phyloP scores from a whole-genome alignment of 2,888 invertebrate genomes.

The Linnaemya vulpina region DNA sequence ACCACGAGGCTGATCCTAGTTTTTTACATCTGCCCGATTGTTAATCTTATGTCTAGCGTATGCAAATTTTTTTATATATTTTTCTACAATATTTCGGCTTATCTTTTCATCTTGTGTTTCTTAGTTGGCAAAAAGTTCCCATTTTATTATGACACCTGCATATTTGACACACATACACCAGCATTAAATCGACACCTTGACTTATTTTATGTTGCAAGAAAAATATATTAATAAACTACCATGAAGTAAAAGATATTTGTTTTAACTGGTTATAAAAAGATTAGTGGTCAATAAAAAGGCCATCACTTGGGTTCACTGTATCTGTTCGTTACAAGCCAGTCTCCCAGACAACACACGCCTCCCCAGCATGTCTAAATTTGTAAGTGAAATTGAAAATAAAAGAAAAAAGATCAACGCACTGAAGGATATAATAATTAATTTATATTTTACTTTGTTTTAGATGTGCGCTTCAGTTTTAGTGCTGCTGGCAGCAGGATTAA shows the following conservation, averaged over 20 bases:
- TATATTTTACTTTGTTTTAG: conserved; percentile 20
- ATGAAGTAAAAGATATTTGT: conserved; percentile 11
- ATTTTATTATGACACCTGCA: neutral
- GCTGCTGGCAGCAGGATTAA: conserved; percentile 15
- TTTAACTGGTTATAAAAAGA: conserved; percentile 69
- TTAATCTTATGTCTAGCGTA: no score
- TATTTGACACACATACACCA: neutral
- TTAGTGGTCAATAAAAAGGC: conserved; percentile 65
- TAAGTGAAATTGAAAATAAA: conserved; percentile 57
- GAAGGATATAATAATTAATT: neutral
- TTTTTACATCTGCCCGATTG: no score
- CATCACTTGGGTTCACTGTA: conserved; percentile 68
- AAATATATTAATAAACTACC: neutral
- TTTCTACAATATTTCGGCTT: neutral
- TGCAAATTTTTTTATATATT: neutral
- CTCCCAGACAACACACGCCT: conserved; percentile 1
- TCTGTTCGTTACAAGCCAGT: conserved; percentile 30
- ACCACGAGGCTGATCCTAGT: no score
- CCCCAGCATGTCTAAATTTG: conserved; percentile 66
- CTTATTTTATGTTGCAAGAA: conserved; percentile 28
- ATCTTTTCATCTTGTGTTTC: neutral
- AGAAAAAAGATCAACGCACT: conserved; percentile 2
- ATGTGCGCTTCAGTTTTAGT: conserved; percentile 17
- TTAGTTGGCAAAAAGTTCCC: neutral
- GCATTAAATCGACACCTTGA: neutral